Base-by-base conservation (phyloP, 2,113 vertebrate species). In the Ameiurus melas region DNA sequence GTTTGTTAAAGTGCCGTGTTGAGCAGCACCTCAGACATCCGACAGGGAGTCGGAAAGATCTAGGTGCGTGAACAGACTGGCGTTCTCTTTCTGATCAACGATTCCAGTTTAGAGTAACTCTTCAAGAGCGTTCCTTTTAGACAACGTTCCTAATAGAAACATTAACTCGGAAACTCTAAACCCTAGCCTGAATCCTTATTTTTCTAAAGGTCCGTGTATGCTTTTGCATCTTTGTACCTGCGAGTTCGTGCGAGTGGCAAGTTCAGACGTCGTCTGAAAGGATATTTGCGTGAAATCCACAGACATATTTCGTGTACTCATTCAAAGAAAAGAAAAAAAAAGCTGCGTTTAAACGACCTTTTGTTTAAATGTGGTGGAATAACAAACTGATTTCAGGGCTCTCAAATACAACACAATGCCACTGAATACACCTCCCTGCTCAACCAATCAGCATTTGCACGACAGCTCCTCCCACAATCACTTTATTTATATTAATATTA, bases 1-100 rank as follows among this genome's bases (percentile, higher is more conserved):
- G 90, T 85, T 89, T 91, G 90, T 90, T 85, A 64, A 77, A 86
- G 86, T 43, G 78, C 80, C 51, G 71, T 75, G 79, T 70, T 39
- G 57, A 51, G 78, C 70, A 64, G 77, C 87, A 80, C 57, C 71
- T 88, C 71, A 87, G 89, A 92, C 89, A 25, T 22, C n/a, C n/a
- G 22, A 19, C 39, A 73, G 71, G 10, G n/a, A 20, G 73, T 53
- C 22, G 25, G 47, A 84, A 43, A 30, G 22, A 77, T 79, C n/a
- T 62, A 33, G 73, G 60, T 64, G 83, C 7, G 13, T 58, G 87
- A 86, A 81, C 0, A 8, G 53, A 71, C 27, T 20, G 25, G 33
- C 16, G 9, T 86, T 58, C 2, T 9, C 27, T 73, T 85, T 22
- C 75, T 51, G 8, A 36, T 14, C 80, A 62, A 78, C 13, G 22